Base-by-base conservation (phyloP, 2,888 invertebrate species). In the Scrobipalpa atriplicella region DNA sequence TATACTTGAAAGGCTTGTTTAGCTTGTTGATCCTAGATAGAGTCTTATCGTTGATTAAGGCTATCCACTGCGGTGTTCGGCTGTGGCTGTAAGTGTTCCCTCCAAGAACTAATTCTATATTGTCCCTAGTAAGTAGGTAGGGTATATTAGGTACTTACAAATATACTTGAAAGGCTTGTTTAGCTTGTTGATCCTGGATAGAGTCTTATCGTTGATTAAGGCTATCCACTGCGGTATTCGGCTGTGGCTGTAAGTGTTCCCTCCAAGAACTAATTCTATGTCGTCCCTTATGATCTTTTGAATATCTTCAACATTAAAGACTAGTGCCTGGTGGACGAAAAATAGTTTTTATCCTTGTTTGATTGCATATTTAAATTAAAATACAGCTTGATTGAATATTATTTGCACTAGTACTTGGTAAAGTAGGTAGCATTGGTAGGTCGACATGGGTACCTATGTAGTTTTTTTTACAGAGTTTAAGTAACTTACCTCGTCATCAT, bases 81-180 rank as follows among this genome's bases (percentile, higher is more conserved):
- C 90, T 79, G 74, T 92, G 90, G 69, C 92, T 92, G 81, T 97
- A 97, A 0, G 93, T 86, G 78, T 95, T 95, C 16, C 95, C 95
- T 52, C 96, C 96, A 68, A 97, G 94, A 63, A 95, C 94, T 58
- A 94, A 88, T 81, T 97, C 97, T 67, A 97, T 95, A 38, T 95
- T 95, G 79, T 96, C 96, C 82, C 96, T 95, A 10, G 11, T 11
- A 10, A 6, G 8, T 41, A 41, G 1, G 10, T 10, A 3, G 10
- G 41, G 41, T 10, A 11, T 10, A 41, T 11, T 43, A 43, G 9
- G 11, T 69, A 81, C 95, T 83, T 80, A 92, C 92, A n/a, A 29
- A 92, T 87, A 82, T 97, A 97, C 89, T 97, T 97, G 85, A 96
- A 97, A 41, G 96, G 95, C 80, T 96, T 96, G 78, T 96, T 95